These are phyloP conservation scores for Epinephelus fuscoguttatus DNA, from an alignment of 2,113 vertebrate genomes.

Conservation along the genomic window DNA sequence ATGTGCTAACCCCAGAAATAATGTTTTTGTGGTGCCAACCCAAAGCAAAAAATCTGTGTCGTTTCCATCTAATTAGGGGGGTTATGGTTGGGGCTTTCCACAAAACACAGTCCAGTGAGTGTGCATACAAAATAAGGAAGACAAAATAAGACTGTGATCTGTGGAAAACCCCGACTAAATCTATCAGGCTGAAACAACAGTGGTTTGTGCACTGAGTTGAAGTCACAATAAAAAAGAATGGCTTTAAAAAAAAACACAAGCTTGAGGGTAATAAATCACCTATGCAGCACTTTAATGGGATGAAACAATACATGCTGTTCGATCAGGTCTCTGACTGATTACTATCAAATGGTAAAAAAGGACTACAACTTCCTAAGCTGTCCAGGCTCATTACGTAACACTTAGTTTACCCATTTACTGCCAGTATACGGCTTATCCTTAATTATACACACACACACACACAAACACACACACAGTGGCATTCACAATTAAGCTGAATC, in stretches of 20 bases:
- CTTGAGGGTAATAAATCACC: too few species aligned
- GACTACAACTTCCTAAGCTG: conserved; percentile 39
- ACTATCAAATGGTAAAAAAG: conserved; percentile 38
- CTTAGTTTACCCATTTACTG: conserved; percentile 58
- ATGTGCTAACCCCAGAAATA: not conserved
- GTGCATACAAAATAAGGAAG: not conserved
- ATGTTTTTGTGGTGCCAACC: not conserved
- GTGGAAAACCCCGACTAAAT: conserved; percentile 4
- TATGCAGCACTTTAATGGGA: too few species aligned
- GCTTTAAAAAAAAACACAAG: too few species aligned
- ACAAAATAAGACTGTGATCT: not conserved
- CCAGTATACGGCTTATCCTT: conserved; percentile 60
- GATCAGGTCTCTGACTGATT: conserved; percentile 26
- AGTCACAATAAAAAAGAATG: not conserved
- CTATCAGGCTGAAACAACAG: not conserved
- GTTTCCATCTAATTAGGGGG: not conserved
- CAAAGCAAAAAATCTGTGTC: not conserved
- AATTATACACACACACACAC: conserved; percentile 56
- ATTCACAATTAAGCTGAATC: conserved; percentile 84
- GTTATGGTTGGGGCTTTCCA: conserved; percentile 4
- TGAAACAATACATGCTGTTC: not conserved
- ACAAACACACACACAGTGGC: conserved; percentile 52
- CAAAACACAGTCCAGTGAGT: not conserved
- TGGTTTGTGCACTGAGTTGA: not conserved
- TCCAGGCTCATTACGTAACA: conserved; percentile 49